phyloP scores from a whole-genome alignment of 2,888 invertebrate species.

The Marronus borbonicus region DNA sequence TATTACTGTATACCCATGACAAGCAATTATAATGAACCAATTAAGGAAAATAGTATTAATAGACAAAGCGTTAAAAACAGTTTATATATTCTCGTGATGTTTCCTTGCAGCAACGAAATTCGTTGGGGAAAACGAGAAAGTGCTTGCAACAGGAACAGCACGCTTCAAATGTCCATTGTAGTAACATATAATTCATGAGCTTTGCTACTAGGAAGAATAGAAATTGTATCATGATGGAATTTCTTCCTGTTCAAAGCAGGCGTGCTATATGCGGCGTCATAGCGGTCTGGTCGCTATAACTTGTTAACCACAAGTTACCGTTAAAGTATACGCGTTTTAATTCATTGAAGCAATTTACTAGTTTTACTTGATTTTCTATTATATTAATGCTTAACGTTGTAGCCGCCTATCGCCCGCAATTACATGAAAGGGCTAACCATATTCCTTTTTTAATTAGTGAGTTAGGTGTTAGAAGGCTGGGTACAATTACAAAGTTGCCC shows the following conservation, averaged over 20 bases:
- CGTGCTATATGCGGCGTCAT: constrained; percentile 1
- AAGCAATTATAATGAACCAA: constrained; percentile 40
- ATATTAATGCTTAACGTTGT: too few relatives aligned
- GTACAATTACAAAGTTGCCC: too few relatives aligned
- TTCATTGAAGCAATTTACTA: constrained; percentile 15
- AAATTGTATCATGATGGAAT: constrained; percentile 35
- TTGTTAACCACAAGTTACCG: not conserved
- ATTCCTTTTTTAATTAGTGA: too few relatives aligned
- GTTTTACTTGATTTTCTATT: not conserved
- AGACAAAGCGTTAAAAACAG: constrained; percentile 30
- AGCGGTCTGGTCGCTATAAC: not conserved
- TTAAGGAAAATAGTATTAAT: constrained; percentile 39
- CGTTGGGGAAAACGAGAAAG: constrained; percentile 37
- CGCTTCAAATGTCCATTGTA: constrained; percentile 11
- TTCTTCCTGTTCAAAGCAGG: constrained; percentile 30
- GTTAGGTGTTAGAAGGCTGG: too few relatives aligned
- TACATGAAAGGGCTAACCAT: too few relatives aligned
- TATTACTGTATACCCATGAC: constrained; percentile 3
- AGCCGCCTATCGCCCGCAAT: too few relatives aligned
- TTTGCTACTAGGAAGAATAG: constrained; percentile 29
- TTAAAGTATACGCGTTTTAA: not conserved
- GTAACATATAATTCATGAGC: constrained; percentile 7
- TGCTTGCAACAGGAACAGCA: constrained; percentile 23
- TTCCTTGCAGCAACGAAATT: constrained; percentile 11
- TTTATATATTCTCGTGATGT: constrained; percentile 21